Evolutionary conservation across 2,113 vertebrate genomes (phyloP).

Genomic region (Nothoprocta pentlandii): DNA sequence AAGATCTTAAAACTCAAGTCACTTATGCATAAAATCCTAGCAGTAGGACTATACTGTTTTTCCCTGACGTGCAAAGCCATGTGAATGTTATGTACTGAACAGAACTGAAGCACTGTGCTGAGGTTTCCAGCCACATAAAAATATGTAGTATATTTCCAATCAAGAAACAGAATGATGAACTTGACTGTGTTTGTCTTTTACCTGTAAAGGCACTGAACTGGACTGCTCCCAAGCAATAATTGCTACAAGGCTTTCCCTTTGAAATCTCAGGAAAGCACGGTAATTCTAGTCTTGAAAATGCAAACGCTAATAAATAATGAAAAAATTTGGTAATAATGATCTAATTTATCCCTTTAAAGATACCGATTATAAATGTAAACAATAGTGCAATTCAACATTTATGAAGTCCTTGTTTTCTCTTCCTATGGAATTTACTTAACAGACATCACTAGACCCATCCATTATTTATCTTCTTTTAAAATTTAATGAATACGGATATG

Average conservation of each 20-base stretch:
- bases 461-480: slow-evolving; percentile 45
- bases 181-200: neutral
- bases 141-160: neutral
- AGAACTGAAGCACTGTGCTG: neutral
- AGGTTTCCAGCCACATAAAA: neutral
- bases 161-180: neutral
- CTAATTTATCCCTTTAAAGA: neutral
- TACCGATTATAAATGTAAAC: slow-evolving; percentile 37
- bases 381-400: slow-evolving; percentile 10
- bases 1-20: neutral
- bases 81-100: fast-evolving
- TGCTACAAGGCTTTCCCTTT: neutral
- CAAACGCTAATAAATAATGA: neutral
- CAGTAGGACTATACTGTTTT: neutral
- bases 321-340: neutral
- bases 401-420: slow-evolving; percentile 41
- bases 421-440: slow-evolving; percentile 31
- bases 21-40: neutral
- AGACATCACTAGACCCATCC: neutral
- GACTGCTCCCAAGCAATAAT: neutral
- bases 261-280: neutral
- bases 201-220: neutral
- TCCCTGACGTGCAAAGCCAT: neutral
- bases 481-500: slow-evolving; percentile 39
- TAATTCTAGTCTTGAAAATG: neutral